Evolutionary conservation across 2,888 invertebrate species (phyloP), one percentile per base, ranked within the genome.

Genomic region (Phragmatobia fuliginosa): DNA sequence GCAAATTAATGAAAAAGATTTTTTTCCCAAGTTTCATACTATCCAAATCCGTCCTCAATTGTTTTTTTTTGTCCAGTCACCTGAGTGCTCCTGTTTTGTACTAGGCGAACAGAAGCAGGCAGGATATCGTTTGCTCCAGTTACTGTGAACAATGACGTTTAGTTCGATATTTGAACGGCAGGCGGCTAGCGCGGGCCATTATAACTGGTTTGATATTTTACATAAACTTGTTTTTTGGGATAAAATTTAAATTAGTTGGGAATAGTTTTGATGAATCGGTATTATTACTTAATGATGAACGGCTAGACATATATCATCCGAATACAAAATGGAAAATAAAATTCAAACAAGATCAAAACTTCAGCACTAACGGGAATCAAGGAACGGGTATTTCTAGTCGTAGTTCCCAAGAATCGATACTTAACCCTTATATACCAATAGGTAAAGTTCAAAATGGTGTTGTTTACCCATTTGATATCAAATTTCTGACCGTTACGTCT

Each of bases 401-500:
- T 77, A 80, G 65, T 74, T 79, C 71, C 62, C 70, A 71, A 71
- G 70, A 65, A 70, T n/a, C 56, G 25, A 58, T 63, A 72, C 49
- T 38, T 72, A 66, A 65, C 25, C 49, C 63, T 68, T 75, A 72
- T 75, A 18, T 18, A 0, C 60, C 66, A 65, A n/a, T 61, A 31
- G 58, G 52, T 76, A 82, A 74, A 74, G 82, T 72, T 74, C 38
- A 78, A 75, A 82, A 70, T 79, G 61, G 71, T 67, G 36, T 68
- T 62, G 64, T 71, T 72, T 56, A 58, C 38, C 63, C 66, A 61
- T 75, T 36, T 33, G 69, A 81, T 86, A 83, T 89, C 87, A 71
- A 73, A 79, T 89, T 85, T 78, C 88, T 71, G 78, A 85, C 88
- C 87, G 88, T 88, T 88, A 87, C 77, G 7, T 7, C 3, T 33